phyloP scores from a whole-genome alignment of 53 echinoderm and acorn worm genomes.

The Paelopatides confundens region DNA sequence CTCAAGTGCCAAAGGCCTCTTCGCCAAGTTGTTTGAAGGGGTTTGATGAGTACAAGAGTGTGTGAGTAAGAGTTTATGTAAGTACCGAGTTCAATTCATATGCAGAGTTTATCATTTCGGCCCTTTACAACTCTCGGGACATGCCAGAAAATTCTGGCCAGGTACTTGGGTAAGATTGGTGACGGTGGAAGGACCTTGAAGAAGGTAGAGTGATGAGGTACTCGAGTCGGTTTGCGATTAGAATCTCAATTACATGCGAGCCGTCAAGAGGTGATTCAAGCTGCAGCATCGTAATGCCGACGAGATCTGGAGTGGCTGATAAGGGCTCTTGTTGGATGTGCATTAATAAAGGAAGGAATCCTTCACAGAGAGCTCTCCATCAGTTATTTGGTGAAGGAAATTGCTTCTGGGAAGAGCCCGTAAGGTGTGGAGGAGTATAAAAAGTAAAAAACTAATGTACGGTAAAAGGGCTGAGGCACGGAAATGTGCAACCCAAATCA shows the following conservation, averaged over 20 bases:
- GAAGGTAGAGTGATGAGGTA: constrained; percentile 30
- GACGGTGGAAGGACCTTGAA: constrained; percentile 44
- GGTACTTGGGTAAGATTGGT: constrained; percentile 44
- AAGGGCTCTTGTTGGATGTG: constrained; percentile 43
- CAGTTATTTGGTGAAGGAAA: constrained; percentile 36
- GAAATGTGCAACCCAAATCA: constrained; percentile 34
- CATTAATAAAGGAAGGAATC: constrained; percentile 48
- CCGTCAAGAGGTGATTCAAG: constrained; percentile 46
- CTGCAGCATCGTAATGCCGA: constrained; percentile 41
- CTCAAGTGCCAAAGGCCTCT: constrained; percentile 52
- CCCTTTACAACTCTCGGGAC: constrained; percentile 25
- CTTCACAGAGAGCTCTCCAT: constrained; percentile 26
- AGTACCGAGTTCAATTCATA: constrained; percentile 18
- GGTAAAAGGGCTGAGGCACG: constrained; percentile 5
- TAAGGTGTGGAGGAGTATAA: constrained; percentile 24
- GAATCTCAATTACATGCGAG: constrained; percentile 58
- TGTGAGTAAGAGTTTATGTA: constrained; percentile 18
- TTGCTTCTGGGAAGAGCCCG: constrained; percentile 47
- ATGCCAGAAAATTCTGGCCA: constrained; percentile 36
- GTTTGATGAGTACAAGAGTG: constrained; percentile 35
- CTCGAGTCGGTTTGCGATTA: constrained; percentile 43
- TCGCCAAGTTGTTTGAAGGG: constrained; percentile 36
- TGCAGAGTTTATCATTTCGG: constrained; percentile 43
- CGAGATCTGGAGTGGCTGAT: constrained; percentile 50
- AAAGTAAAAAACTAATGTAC: background rate